phyloP scores from a whole-genome alignment of 2,113 vertebrate genomes.

The Climacteris rufus region DNA sequence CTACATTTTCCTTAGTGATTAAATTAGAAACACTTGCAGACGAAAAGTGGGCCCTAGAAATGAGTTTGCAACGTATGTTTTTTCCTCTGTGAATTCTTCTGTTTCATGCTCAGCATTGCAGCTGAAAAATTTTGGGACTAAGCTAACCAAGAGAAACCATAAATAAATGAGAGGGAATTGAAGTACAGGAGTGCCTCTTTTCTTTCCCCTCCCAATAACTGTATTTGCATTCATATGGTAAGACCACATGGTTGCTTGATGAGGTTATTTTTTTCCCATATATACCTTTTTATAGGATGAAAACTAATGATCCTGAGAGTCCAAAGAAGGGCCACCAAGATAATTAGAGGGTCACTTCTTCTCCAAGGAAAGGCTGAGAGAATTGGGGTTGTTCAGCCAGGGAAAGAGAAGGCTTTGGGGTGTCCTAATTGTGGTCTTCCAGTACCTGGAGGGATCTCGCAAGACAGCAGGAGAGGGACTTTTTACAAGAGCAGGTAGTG shows the following conservation, averaged over 20 bases:
- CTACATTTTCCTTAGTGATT: not conserved
- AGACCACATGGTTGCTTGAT: not conserved
- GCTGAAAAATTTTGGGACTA: not conserved
- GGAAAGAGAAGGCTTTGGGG: not conserved
- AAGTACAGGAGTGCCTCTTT: not conserved
- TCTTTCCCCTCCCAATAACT: not conserved
- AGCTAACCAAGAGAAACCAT: not conserved
- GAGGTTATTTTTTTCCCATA: not conserved
- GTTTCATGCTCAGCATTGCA: not conserved
- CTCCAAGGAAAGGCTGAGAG: not conserved
- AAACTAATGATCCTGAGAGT: not conserved
- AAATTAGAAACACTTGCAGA: not conserved
- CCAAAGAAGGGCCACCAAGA: not conserved
- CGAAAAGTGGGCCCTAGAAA: not conserved
- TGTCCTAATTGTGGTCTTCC: not conserved
- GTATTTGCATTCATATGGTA: not conserved
- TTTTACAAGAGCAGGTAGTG: not conserved
- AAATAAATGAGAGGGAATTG: not conserved
- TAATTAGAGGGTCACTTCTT: not conserved
- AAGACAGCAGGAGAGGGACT: not conserved
- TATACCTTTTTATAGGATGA: not conserved
- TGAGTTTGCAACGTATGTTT: not conserved
- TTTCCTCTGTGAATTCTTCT: not conserved
- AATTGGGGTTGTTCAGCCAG: not conserved
- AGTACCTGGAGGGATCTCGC: not conserved